These are phyloP conservation scores for Zaprionus kolodkinae DNA, from an alignment of 1,140 invertebrate species.

Conservation along the genomic window DNA sequence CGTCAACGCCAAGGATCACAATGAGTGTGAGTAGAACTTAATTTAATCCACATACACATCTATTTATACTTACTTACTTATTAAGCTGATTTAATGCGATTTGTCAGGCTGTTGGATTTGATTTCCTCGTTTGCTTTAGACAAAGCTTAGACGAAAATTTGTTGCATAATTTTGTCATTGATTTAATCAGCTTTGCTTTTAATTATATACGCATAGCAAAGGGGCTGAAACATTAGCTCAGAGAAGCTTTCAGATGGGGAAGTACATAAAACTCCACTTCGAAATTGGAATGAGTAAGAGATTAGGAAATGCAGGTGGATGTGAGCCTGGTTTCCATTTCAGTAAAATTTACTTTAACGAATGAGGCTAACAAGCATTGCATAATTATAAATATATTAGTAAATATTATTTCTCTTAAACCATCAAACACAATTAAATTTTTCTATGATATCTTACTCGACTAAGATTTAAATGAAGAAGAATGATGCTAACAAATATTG, in stretches of 20 bases:
- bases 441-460: too few relatives aligned
- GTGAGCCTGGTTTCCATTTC: background rate
- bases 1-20: conserved; percentile 89
- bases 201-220: conserved; percentile 57
- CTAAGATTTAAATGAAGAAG: too few relatives aligned
- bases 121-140: conserved; percentile 20
- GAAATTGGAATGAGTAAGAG: conserved; percentile 1
- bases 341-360: background rate
- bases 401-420: too few relatives aligned
- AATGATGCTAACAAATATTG: background rate
- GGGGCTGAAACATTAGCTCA: background rate
- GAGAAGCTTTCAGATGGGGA: background rate
- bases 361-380: background rate
- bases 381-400: too few relatives aligned
- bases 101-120: conserved; percentile 45
- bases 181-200: conserved; percentile 75
- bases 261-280: conserved; percentile 20
- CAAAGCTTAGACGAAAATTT: conserved; percentile 31
- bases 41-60: conserved; percentile 10
- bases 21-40: conserved; percentile 86
- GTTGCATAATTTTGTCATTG: conserved; percentile 69
- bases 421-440: too few relatives aligned
- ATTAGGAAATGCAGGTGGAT: background rate
- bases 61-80: background rate
- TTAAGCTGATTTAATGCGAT: conserved; percentile 37